These are phyloP conservation scores for Planiliza haematocheilus DNA, from an alignment of 2,113 vertebrate species.

Conservation along the genomic window DNA sequence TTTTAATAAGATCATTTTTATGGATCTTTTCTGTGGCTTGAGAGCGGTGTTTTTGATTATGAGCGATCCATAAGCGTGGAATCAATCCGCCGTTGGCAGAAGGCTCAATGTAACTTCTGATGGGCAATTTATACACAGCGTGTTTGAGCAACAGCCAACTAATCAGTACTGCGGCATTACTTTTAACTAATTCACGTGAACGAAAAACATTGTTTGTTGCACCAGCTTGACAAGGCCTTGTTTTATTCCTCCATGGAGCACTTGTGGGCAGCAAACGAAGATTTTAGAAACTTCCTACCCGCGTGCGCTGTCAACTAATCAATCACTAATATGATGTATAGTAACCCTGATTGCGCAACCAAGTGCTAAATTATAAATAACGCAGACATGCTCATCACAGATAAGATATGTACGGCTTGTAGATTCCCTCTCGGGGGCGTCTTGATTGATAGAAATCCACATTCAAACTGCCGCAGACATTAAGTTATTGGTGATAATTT, in stretches of 20 bases:
- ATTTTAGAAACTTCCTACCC: constrained; percentile 5
- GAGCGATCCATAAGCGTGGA: too few species aligned
- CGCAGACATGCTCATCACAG: not conserved
- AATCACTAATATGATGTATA: not conserved
- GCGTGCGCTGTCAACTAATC: constrained; percentile 4
- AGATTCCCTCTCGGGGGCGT: not conserved
- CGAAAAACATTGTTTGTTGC: not conserved
- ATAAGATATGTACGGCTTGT: not conserved
- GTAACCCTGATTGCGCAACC: not conserved
- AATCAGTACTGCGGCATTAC: too few species aligned
- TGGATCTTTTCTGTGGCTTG: too few species aligned
- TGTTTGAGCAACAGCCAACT: not conserved
- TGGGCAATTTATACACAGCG: not conserved
- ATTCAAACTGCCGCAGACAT: constrained; percentile 3
- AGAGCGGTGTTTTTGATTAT: too few species aligned
- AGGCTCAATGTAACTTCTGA: not conserved
- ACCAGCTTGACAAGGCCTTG: not conserved
- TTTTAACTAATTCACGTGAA: not conserved
- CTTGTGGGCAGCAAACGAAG: not conserved
- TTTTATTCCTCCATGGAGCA: constrained; percentile 3
- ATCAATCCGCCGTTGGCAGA: too few species aligned
- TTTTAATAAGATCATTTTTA: too few species aligned
- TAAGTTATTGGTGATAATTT: constrained; percentile 12
- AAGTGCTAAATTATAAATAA: constrained; percentile 1
- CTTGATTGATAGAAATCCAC: not conserved